phyloP scores from a whole-genome alignment of 2,888 invertebrate species.

The Oxytorus armatus region DNA sequence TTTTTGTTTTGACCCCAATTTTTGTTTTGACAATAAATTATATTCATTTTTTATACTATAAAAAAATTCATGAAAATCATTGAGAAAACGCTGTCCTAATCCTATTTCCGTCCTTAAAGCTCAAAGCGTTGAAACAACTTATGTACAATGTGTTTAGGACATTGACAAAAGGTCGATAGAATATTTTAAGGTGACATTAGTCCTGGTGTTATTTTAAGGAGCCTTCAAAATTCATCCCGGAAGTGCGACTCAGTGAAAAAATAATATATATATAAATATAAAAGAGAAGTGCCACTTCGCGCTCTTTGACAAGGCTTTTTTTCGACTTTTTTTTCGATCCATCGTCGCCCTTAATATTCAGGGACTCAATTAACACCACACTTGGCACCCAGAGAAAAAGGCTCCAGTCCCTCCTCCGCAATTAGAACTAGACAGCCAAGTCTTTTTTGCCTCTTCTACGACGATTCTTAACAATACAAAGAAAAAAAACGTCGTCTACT shows the following conservation, averaged over 20 bases:
- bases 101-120: no score
- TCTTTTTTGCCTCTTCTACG: background rate
- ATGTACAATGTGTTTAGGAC: background rate
- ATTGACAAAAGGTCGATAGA: background rate
- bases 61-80: no score
- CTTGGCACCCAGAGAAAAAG: background rate
- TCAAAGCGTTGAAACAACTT: slow-evolving; percentile 1
- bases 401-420: slow-evolving; percentile 30
- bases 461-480: background rate
- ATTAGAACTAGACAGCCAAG: slow-evolving; percentile 36
- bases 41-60: no score
- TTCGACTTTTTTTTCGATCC: background rate
- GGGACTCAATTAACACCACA: slow-evolving; percentile 18
- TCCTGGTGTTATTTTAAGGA: background rate
- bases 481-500: background rate
- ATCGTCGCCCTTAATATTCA: slow-evolving; percentile 36
- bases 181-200: slow-evolving; percentile 16
- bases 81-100: no score
- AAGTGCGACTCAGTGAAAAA: background rate
- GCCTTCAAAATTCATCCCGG: slow-evolving; percentile 30
- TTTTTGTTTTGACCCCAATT: no score
- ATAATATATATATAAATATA: background rate
- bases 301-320: background rate
- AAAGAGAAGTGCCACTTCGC: background rate
- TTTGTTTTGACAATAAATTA: no score